Evolutionary conservation across 2,113 vertebrate species (phyloP).

Genomic region (Myrmecobius fasciatus): DNA sequence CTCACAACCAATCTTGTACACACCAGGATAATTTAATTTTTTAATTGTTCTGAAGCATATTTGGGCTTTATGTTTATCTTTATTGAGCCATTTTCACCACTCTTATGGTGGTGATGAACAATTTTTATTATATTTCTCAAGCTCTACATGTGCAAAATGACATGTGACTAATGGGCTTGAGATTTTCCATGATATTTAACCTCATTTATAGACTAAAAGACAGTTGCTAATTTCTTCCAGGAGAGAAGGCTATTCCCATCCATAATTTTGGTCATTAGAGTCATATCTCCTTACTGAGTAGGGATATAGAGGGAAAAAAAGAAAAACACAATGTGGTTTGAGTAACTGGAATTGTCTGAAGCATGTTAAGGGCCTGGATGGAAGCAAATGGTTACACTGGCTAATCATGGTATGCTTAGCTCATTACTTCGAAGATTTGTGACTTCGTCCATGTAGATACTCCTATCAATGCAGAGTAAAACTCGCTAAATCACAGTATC

Average conservation of each 20-base stretch:
- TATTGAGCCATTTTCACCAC: slow-evolving; percentile 79
- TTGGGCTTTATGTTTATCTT: slow-evolving; percentile 80
- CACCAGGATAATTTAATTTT: slow-evolving; percentile 82
- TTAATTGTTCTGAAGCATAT: slow-evolving; percentile 83
- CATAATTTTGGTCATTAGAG: not conserved
- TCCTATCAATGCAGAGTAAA: not conserved
- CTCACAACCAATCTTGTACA: slow-evolving; percentile 70
- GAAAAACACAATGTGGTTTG: not conserved
- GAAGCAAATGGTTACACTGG: not conserved
- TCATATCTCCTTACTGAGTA: not conserved
- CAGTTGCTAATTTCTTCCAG: slow-evolving; percentile 32
- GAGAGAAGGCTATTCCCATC: not conserved
- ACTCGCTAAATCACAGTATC: not conserved
- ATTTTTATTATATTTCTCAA: slow-evolving; percentile 77
- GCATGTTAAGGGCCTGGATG: not conserved
- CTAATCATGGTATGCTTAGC: not conserved
- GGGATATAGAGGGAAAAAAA: not conserved
- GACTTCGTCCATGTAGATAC: not conserved
- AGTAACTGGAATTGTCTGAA: not conserved
- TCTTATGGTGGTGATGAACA: slow-evolving; percentile 79
- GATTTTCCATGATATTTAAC: slow-evolving; percentile 70
- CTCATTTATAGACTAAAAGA: slow-evolving; percentile 9
- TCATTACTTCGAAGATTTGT: not conserved
- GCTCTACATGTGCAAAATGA: slow-evolving; percentile 78
- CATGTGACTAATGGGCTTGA: slow-evolving; percentile 72